Percentiles rank a stretch among this genome's conserved stretches.
These are phyloP conservation scores for Seira musarum DNA, from an alignment of 2,888 invertebrate genomes.

Conservation along the genomic window DNA sequence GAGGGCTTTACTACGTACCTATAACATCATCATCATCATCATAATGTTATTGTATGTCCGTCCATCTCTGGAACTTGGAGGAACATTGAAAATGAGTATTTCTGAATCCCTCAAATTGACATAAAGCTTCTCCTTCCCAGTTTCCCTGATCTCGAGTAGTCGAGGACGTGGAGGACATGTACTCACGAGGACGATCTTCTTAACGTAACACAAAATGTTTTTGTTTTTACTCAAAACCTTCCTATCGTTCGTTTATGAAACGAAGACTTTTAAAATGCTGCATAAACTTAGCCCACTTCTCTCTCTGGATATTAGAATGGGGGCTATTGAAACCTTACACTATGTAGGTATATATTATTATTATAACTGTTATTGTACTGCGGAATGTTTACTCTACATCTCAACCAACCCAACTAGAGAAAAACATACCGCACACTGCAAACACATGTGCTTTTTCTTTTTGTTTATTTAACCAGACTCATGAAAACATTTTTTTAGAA, in stretches of 20 bases:
- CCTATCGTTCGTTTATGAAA: background rate
- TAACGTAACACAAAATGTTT: background rate
- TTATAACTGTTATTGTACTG: background rate
- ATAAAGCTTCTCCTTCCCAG: constrained; percentile 6
- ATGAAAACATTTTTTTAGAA: no score
- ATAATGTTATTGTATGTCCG: no score
- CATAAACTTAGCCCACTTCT: constrained; percentile 3
- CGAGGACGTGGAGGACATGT: background rate
- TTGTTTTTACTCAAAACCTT: constrained; percentile 5
- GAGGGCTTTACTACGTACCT: no score
- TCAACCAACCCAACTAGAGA: background rate
- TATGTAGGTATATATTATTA: background rate
- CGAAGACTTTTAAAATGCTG: background rate
- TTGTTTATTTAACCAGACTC: constrained; percentile 3
- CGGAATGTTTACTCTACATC: background rate
- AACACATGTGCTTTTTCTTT: background rate
- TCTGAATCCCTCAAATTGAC: constrained; percentile 7
- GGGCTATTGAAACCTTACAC: background rate
- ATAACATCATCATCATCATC: no score
- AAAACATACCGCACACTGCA: background rate
- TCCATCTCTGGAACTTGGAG: no score
- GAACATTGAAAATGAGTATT: constrained; percentile 5
- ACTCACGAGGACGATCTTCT: background rate
- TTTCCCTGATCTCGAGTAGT: background rate
- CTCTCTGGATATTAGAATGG: background rate